A percentile compares a stretch with the other conserved stretches of the same genome.
Evolutionary conservation across 2,113 vertebrate species (phyloP).

Genomic region (Thermophis baileyi): DNA sequence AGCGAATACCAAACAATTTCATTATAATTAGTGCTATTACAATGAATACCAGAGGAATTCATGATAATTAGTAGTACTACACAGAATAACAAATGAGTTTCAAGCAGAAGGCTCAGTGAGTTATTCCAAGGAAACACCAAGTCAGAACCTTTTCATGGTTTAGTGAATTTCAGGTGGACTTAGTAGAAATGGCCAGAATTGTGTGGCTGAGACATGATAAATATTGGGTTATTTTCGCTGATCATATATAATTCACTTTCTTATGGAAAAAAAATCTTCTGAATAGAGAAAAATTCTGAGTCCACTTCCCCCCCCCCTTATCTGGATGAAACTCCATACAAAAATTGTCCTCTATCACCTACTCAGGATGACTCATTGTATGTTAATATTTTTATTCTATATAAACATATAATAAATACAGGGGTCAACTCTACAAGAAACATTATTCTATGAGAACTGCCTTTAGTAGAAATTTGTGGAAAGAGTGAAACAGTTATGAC

Average conservation of each 20-base stretch:
- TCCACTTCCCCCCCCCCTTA: background rate
- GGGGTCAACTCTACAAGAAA: background rate
- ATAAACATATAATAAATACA: background rate
- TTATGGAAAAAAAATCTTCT: background rate
- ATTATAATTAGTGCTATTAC: conserved; percentile 57
- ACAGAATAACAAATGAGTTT: conserved; percentile 52
- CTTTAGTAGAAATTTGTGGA: background rate
- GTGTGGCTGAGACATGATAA: background rate
- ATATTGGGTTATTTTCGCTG: background rate
- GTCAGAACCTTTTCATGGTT: conserved; percentile 4
- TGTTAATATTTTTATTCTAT: background rate
- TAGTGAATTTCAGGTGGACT: background rate
- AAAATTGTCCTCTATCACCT: background rate
- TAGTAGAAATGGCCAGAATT: background rate
- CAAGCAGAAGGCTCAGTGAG: conserved; percentile 27
- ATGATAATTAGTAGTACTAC: conserved; percentile 37
- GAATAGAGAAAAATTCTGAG: background rate
- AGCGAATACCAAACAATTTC: conserved; percentile 57
- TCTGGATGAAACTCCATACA: background rate
- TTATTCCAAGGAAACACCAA: conserved; percentile 12
- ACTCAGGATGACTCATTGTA: background rate
- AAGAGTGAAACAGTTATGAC: background rate
- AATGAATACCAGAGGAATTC: conserved; percentile 50
- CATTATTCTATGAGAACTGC: background rate
- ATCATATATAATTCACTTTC: background rate